phyloP scores from a whole-genome alignment of 2,888 invertebrate species.

The Heteropelma amictum region DNA sequence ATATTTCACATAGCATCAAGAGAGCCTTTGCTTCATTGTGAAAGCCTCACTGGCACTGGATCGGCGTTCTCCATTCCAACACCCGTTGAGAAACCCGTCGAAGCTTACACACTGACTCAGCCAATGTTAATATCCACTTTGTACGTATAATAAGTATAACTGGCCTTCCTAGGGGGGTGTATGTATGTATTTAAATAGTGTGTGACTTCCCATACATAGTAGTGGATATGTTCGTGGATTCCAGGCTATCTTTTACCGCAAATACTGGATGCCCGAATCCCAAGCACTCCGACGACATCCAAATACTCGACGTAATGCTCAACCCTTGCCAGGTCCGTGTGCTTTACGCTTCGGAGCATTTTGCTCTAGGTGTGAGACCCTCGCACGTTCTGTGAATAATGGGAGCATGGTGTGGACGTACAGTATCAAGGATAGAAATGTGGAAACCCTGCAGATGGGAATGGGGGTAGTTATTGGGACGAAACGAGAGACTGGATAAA shows the following conservation, averaged over 20 bases:
- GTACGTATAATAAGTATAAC: slow-evolving; percentile 8
- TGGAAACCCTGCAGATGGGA: neutral
- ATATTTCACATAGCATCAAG: slow-evolving; percentile 49
- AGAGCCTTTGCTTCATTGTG: slow-evolving; percentile 1
- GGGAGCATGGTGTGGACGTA: slow-evolving; percentile 12
- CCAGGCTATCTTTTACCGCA: neutral
- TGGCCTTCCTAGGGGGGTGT: neutral
- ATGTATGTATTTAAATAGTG: no score
- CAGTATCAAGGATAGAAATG: slow-evolving; percentile 1
- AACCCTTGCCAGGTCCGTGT: slow-evolving; percentile 6
- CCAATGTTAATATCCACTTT: slow-evolving; percentile 19
- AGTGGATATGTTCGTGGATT: neutral
- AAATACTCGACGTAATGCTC: slow-evolving; percentile 26
- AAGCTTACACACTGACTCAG: neutral
- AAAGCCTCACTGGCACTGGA: no score
- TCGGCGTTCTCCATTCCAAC: neutral
- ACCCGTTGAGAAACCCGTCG: no score
- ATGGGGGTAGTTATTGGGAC: neutral
- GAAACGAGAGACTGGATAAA: neutral
- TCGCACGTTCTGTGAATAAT: slow-evolving; percentile 35
- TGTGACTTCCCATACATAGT: no score
- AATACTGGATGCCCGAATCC: slow-evolving; percentile 16
- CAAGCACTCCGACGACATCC: slow-evolving; percentile 20
- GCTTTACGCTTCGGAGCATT: slow-evolving; percentile 27
- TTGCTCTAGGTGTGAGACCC: slow-evolving; percentile 7